These are phyloP conservation scores for Maniola jurtina DNA, from an alignment of 1,140 invertebrate genomes.

Conservation along the genomic window DNA sequence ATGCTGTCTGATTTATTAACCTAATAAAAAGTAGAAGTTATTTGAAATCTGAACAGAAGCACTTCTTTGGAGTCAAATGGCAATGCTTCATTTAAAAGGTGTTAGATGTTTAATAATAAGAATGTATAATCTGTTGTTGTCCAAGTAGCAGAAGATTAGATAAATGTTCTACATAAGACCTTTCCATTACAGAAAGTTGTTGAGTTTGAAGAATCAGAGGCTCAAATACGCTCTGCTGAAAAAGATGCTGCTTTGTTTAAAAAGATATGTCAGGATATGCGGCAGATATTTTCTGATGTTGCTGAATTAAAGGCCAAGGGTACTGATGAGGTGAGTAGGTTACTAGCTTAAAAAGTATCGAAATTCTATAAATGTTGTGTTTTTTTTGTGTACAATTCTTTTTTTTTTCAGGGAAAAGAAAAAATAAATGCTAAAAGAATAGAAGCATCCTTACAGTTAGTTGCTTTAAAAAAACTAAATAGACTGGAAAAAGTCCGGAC, in stretches of 20 bases:
- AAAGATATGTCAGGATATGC: conserved; percentile 83
- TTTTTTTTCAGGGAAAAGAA: conserved; percentile 78
- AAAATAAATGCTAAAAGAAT: conserved; percentile 84
- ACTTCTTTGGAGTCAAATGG: too few species aligned
- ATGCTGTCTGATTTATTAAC: too few species aligned
- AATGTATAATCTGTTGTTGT: too few species aligned
- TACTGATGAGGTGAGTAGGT: conserved; percentile 67
- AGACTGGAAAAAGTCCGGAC: conserved; percentile 92
- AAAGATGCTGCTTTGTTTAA: conserved; percentile 85
- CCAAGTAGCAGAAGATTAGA: background rate
- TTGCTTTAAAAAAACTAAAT: conserved; percentile 93
- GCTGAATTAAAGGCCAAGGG: conserved; percentile 81
- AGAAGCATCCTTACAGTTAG: conserved; percentile 86
- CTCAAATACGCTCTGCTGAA: conserved; percentile 81
- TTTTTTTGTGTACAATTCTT: background rate
- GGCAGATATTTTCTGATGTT: conserved; percentile 83
- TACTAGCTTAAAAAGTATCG: too few species aligned
- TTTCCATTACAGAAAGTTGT: conserved; percentile 80
- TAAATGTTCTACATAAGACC: background rate
- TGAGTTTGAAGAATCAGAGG: conserved; percentile 87
- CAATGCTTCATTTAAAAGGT: too few species aligned
- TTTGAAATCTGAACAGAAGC: too few species aligned
- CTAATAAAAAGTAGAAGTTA: too few species aligned
- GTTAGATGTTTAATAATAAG: too few species aligned
- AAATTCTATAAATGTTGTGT: too few species aligned